Percentiles rank a stretch among this genome's conserved stretches.
phyloP scores from a whole-genome alignment of 2,797 vertebrate genomes.

The Hippoglossus hippoglossus region DNA sequence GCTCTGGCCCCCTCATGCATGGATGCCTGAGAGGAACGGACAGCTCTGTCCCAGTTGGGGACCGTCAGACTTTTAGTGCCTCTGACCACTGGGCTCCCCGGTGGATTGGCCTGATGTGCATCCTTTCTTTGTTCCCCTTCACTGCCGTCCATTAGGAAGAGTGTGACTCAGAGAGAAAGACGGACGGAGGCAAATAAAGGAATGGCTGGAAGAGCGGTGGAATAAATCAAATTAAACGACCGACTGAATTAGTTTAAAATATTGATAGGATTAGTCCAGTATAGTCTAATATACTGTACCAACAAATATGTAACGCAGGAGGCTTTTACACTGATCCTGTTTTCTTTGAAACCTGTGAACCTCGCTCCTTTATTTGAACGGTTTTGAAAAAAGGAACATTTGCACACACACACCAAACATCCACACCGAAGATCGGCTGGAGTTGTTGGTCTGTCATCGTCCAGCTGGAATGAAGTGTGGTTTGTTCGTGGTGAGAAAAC shows the following conservation, averaged over 20 bases:
- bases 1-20: slow-evolving; percentile 61
- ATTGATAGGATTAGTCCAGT: neutral
- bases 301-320: neutral
- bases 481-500: slow-evolving; percentile 4
- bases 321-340: neutral
- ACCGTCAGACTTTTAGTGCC: slow-evolving; percentile 74
- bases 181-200: slow-evolving; percentile 8
- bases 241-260: slow-evolving; percentile 8
- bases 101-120: slow-evolving; percentile 54
- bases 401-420: neutral
- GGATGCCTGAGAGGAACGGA: slow-evolving; percentile 73
- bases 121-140: slow-evolving; percentile 50
- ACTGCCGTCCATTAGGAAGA: slow-evolving; percentile 50
- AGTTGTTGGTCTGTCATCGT: neutral
- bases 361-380: neutral
- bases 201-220: neutral
- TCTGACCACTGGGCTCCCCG: slow-evolving; percentile 68
- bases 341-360: neutral
- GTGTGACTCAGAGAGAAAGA: slow-evolving; percentile 32
- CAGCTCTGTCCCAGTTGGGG: slow-evolving; percentile 72
- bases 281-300: neutral
- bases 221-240: slow-evolving; percentile 7
- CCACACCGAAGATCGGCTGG: neutral
- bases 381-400: neutral
- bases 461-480: neutral